Base-by-base conservation (phyloP, 2,888 invertebrate genomes). In the Ormyrus pomaceus region DNA sequence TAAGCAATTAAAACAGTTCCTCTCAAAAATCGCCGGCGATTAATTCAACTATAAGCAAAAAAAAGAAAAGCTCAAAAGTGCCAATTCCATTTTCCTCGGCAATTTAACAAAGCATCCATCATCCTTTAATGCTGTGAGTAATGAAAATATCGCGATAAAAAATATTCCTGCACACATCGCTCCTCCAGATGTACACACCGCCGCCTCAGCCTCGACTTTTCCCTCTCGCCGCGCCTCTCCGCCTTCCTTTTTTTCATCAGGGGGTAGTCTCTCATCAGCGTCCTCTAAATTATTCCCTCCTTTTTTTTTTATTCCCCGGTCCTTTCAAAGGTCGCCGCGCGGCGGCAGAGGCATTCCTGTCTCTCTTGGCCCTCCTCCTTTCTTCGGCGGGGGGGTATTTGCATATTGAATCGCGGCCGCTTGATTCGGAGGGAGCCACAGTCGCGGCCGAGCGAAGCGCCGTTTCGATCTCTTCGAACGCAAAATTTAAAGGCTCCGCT, bases 401-500 rank as follows among this genome's bases (percentile, higher is more conserved):
- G 86, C 88, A 87, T 87, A 86, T 83, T 83, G 85, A 84, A 87
- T 87, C 86, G 83, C 79, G 80, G 82, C 83, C 85, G 85, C 85
- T 86, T 87, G 85, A 87, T 87, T 88, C 88, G 84, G 61, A 56
- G 64, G 46, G 13, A 51, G 66, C 5, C 10, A 11, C 19, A 48
- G 50, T 34, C 62, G 61, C 45, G 45, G 51, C 45, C 8, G 79
- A 71, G 73, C 19, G 19, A 19, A 19, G 82, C 72, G 66, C 64
- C 80, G 86, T 84, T 84, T 86, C 86, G 88, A 88, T 88, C 86
- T 19, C 19, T 85, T 85, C 84, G 84, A 86, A 84, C 83, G 83
- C 73, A 83, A 88, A 84, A 87, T 89, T 88, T 87, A 88, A 89
- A 87, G 86, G 85, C 85, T 82, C 80, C 83, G 62, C 58, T 34